Percentiles rank a stretch among this genome's conserved stretches.
Evolutionary conservation across 2,888 invertebrate species (phyloP).

Genomic region (Cerceris ruficornis): DNA sequence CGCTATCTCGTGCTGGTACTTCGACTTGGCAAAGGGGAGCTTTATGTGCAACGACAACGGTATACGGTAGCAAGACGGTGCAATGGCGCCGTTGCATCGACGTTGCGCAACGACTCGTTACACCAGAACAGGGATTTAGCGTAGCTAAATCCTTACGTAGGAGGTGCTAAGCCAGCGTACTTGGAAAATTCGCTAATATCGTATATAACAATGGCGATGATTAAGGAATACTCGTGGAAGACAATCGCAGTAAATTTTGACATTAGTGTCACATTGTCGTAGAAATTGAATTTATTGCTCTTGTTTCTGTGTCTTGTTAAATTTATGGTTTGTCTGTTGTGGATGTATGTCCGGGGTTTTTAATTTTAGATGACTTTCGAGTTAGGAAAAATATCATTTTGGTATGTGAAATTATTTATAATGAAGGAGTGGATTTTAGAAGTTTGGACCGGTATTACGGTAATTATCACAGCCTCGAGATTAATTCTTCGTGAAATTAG

Average conservation of each 20-base stretch:
- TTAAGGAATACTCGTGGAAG: background rate
- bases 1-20: constrained; percentile 24
- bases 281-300: too few species aligned
- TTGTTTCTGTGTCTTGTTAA: too few species aligned
- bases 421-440: too few species aligned
- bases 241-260: constrained; percentile 12
- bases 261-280: too few species aligned
- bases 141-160: constrained; percentile 20
- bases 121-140: constrained; percentile 11
- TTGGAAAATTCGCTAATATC: background rate
- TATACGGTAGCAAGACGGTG: constrained; percentile 28
- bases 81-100: constrained; percentile 21
- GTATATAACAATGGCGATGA: constrained; percentile 10
- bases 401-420: too few species aligned
- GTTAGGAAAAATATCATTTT: too few species aligned
- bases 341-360: too few species aligned
- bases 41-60: constrained; percentile 34
- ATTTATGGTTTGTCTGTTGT: too few species aligned
- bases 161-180: constrained; percentile 5
- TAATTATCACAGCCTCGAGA: too few species aligned
- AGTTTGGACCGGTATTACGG: too few species aligned
- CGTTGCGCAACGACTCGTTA: constrained; percentile 45
- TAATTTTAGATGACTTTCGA: too few species aligned
- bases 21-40: constrained; percentile 37
- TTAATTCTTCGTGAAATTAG: too few species aligned